Base-by-base conservation (phyloP, 30 jellyfish, hydroid and myxozoan species). In the Catostylus mosaicus region DNA sequence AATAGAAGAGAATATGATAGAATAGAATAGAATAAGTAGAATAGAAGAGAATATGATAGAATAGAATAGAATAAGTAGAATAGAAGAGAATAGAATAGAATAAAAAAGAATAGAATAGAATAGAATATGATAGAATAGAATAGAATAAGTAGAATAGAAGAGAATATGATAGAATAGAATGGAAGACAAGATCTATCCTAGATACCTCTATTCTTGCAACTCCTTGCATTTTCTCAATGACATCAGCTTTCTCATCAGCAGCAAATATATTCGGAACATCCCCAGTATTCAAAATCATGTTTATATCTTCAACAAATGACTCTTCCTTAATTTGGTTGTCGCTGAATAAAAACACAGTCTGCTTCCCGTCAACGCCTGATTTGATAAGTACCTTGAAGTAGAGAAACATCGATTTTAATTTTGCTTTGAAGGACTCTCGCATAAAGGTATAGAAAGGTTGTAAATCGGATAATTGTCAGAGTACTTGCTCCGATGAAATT, bases 241-340 rank as follows among this genome's bases (percentile, higher is more conserved):
- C 97, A 22, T 94, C 99, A 20, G 99, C 99, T 60, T 94, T 94
- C 50, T 94, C 99, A 66, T 94, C 99, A 23, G 95, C 90, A 22
- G 99, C 92, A 72, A 94, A 94, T 14, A 94, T 94, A 71, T 94
- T 94, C 11, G 99, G 99, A 11, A 94, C 99, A 78, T 94, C 99
- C 14, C 99, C 99, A 32, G 97, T 86, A 59, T 94, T 94, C 45
- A 94, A 73, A 30, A 94, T 94, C 99, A 94, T 94, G 92, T 94
- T 94, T 69, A 94, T 88, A 56, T 94, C 99, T 37, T 94, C 99
- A 3, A 94, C 97, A 64, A 94, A 94, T 33, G 97, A 88, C 60
- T 94, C 99, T 72, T 94, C 99, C 60, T 94, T 94, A 57, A 94
- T 94, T 66, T 94, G 99, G 77, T 94, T 88, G 64, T 94, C 99